Conservation (phyloP, 2,888 invertebrate species). For the Elegia similella region DNA sequence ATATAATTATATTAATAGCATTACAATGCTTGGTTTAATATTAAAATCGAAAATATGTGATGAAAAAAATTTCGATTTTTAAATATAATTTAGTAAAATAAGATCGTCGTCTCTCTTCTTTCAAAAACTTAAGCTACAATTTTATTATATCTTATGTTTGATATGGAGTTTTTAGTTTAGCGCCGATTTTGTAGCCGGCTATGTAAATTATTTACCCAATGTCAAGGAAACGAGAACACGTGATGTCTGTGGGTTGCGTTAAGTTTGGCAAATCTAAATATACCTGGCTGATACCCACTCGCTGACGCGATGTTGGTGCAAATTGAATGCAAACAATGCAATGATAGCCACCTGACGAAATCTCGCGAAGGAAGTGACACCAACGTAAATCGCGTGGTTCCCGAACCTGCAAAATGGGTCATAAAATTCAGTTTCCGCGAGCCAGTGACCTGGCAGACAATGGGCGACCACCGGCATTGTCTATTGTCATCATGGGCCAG, state of each 20-base stretch:
- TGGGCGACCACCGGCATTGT: conserved; percentile 59
- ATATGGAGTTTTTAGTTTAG: not conserved
- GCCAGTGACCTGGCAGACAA: conserved; percentile 59
- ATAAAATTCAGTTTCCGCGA: conserved; percentile 55
- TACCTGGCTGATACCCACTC: conserved; percentile 3
- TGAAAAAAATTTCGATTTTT: no score
- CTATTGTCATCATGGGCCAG: conserved; percentile 60
- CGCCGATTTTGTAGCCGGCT: not conserved
- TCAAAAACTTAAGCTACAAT: no score
- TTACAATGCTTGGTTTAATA: no score
- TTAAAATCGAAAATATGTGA: no score
- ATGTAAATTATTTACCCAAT: conserved; percentile 7
- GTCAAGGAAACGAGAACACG: conserved; percentile 5
- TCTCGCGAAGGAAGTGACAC: conserved; percentile 41
- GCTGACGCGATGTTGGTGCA: conserved; percentile 7
- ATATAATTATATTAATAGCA: no score
- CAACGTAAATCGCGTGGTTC: conserved; percentile 44
- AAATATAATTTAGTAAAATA: no score
- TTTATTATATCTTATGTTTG: no score
- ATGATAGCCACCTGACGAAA: conserved; percentile 21
- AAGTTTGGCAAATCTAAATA: conserved; percentile 8
- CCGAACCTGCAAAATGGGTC: conserved; percentile 52
- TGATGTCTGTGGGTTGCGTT: conserved; percentile 1
- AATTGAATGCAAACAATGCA: conserved; percentile 1
- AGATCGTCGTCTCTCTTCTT: no score